A percentile compares a stretch with the other conserved stretches of the same genome.
phyloP scores from a whole-genome alignment of 2,113 vertebrate species.

The Pygoscelis antarcticus region DNA sequence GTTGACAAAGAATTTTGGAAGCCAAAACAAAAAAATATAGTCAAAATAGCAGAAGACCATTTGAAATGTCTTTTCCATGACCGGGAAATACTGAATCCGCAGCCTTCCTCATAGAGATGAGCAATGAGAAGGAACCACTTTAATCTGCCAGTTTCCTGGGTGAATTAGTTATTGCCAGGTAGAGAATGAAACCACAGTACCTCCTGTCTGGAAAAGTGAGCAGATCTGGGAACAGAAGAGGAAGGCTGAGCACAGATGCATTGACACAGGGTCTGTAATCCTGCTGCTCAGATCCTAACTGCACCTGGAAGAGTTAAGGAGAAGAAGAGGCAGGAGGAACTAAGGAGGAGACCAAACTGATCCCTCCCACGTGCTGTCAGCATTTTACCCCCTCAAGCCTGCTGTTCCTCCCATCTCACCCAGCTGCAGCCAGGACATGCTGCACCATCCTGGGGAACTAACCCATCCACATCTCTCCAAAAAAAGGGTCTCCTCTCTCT shows the following conservation, averaged over 20 bases:
- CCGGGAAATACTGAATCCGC: background rate
- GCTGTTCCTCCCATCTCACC: constrained; percentile 16
- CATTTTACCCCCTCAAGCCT: background rate
- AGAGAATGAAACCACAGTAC: background rate
- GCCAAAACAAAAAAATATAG: background rate
- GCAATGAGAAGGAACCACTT: background rate
- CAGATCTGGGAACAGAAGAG: background rate
- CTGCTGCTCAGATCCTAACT: background rate
- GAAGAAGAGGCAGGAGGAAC: constrained; percentile 12
- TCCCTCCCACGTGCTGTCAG: constrained; percentile 10
- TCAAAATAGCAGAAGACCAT: background rate
- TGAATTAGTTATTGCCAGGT: background rate
- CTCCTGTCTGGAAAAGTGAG: background rate
- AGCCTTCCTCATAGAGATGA: background rate
- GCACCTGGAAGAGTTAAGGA: background rate
- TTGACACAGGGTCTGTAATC: background rate
- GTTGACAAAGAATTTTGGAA: background rate
- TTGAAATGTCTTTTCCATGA: background rate
- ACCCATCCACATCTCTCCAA: background rate
- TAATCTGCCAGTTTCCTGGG: background rate
- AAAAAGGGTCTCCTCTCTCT: background rate
- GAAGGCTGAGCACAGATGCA: background rate
- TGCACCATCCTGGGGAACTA: background rate
- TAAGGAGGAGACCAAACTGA: constrained; percentile 60
- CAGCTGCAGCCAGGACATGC: background rate